Conservation (phyloP, 2,113 vertebrate species). For the Dinomys branickii region DNA sequence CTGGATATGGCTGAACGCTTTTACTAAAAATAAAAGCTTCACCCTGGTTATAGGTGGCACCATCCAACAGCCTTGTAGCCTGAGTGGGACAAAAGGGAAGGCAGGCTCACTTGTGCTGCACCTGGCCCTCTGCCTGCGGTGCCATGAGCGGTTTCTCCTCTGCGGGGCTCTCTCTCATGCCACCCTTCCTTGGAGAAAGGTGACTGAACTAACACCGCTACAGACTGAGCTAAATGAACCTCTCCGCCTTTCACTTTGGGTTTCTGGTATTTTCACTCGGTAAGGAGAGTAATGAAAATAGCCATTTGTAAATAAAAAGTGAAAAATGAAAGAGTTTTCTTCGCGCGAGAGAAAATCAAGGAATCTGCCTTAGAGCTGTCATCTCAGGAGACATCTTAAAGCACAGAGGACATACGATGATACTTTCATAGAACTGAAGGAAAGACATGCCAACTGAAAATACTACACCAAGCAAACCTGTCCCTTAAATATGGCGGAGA, state of each 20-base stretch:
- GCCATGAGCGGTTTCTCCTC: no score
- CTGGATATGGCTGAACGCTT: not conserved
- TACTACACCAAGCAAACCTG: not conserved
- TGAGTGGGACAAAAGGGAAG: not conserved
- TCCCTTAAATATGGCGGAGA: not conserved
- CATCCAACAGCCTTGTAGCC: not conserved
- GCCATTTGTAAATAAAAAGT: not conserved
- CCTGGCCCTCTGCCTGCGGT: no score
- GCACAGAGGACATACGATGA: not conserved
- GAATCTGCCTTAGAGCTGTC: not conserved
- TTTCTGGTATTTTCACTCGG: not conserved
- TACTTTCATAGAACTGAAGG: no score
- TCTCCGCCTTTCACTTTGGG: not conserved
- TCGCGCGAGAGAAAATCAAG: not conserved
- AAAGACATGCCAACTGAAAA: not conserved
- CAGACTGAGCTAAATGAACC: not conserved
- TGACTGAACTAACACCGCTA: not conserved
- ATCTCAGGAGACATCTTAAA: not conserved
- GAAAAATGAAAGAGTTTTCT: not conserved
- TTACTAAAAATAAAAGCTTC: not conserved
- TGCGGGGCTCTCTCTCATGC: not conserved
- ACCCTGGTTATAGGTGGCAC: not conserved
- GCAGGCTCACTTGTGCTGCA: not conserved
- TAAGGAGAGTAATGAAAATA: not conserved
- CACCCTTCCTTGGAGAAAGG: not conserved